Base-by-base conservation (phyloP, 2,113 vertebrate species). In the Microcebus lehilahytsara region DNA sequence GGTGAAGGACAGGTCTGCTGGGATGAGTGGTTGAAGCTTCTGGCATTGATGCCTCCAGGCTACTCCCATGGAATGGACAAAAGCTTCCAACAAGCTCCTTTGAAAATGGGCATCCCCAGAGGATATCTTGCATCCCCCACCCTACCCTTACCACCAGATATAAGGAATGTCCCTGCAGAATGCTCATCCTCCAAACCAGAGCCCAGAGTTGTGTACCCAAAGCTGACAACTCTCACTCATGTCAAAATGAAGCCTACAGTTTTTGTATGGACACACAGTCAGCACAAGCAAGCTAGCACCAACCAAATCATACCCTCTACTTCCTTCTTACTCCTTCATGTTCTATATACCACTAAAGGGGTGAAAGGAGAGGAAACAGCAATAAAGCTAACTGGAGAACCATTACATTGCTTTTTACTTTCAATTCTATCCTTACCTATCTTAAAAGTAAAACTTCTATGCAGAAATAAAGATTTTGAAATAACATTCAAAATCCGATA, bases 401-500 rank as follows among this genome's bases (percentile, higher is more conserved):
- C 22, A 79, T 90, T 92, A 80, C 62, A 56, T 27, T 34, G 20
- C 22, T 51, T 91, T 81, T 85, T 49, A 49, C 37, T 66, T 94
- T 95, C 40, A 51, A 42, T 85, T 62, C 34, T 40, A 78, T 40
- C n/a, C 14, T 79, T 37, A n/a, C 22, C 40, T 96, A 30, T 91
- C 62, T 93, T 91, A 67, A 91, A 22, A 27, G 14, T 78, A 95
- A 97, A 94, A 85, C 2, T 67, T 32, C 19, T 85, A 40, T 62
- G 64, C 22, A 80, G 20, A 93, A 81, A 83, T 88, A 85, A 85
- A 67, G 20, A 9, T 91, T 96, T 71, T 94, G 40, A 95, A 88
- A 66, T 92, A 58, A 94, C 91, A 91, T 69, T 96, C 23, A 53
- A 93, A 92, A 71, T 37, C 42, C 37, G 46, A 2, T 75, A 86